Conservation (phyloP, 2,113 vertebrate genomes). For the Gadus macrocephalus region DNA sequence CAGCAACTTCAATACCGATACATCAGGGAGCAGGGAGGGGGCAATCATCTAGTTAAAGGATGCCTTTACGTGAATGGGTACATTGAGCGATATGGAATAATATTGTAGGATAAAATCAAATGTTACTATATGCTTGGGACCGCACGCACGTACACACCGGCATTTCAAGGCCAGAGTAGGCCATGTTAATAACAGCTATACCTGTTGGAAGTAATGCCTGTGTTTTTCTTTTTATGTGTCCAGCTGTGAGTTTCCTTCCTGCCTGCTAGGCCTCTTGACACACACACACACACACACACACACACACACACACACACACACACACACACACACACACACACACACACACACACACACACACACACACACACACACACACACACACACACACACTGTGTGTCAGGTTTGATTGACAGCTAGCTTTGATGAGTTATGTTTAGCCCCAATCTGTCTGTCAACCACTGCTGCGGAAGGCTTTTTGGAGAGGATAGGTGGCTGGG, state of each 20-base stretch:
- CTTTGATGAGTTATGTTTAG: slow-evolving; percentile 57
- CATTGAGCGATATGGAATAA: too few species aligned
- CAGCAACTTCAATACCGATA: too few species aligned
- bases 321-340: slow-evolving; percentile 12
- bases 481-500: slow-evolving; percentile 2
- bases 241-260: slow-evolving; percentile 65
- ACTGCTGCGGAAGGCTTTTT: slow-evolving; percentile 22
- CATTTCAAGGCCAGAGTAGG: not conserved
- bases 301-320: slow-evolving; percentile 13
- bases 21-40: too few species aligned
- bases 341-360: not conserved
- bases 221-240: slow-evolving; percentile 44
- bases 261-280: slow-evolving; percentile 43
- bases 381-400: slow-evolving; percentile 10
- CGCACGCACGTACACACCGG: too few species aligned
- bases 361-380: too few species aligned
- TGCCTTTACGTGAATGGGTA: too few species aligned
- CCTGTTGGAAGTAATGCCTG: slow-evolving; percentile 43
- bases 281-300: slow-evolving; percentile 15
- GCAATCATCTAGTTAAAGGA: too few species aligned
- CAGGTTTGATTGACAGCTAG: slow-evolving; percentile 41
- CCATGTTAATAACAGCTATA: slow-evolving; percentile 49
- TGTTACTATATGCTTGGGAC: too few species aligned
- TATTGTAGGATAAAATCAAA: too few species aligned
- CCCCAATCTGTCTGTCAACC: slow-evolving; percentile 50